A percentile compares a stretch with the other conserved stretches of the same genome.
Evolutionary conservation across 2,888 invertebrate species (phyloP).

Genomic region (Drosophila cracens): DNA sequence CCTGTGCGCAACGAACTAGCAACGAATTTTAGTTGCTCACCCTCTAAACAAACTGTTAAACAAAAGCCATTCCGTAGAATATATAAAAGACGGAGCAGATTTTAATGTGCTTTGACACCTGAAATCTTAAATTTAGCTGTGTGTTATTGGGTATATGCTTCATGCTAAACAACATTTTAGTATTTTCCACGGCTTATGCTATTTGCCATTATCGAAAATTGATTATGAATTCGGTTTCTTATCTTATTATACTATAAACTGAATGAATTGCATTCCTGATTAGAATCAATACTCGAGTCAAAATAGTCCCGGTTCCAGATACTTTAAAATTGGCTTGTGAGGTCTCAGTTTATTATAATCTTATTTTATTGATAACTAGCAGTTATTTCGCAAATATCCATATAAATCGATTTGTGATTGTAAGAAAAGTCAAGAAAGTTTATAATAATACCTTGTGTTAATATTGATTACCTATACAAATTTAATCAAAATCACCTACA

Average conservation of each 20-base stretch:
- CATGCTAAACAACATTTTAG: background rate
- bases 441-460: no score
- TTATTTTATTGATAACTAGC: background rate
- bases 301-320: background rate
- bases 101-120: background rate
- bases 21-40: constrained; percentile 1
- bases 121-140: background rate
- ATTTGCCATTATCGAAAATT: background rate
- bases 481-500: background rate
- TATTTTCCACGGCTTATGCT: background rate
- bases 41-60: constrained; percentile 5
- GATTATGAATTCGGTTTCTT: background rate
- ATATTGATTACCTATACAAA: background rate
- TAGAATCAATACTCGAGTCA: background rate
- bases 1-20: constrained; percentile 32
- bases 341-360: background rate
- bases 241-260: background rate
- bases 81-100: constrained; percentile 9
- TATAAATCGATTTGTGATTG: background rate
- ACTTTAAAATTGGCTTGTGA: background rate
- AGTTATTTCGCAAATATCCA: background rate
- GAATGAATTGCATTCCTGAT: background rate
- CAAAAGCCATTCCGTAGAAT: background rate
- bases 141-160: background rate
- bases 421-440: background rate